phyloP scores from a whole-genome alignment of 2,797 vertebrate species.

The Thamnophis elegans region DNA sequence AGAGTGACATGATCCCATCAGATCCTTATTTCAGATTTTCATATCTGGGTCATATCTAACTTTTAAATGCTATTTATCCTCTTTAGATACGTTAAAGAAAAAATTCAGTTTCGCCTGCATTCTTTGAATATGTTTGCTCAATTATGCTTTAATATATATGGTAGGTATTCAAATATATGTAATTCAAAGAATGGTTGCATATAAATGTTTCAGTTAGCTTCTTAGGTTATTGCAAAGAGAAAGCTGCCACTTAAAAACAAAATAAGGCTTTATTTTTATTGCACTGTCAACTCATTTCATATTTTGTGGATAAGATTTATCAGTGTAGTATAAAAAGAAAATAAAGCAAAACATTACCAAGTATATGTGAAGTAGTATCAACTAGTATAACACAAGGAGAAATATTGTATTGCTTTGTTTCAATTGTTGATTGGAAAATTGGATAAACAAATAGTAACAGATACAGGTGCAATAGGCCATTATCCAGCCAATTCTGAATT shows the following conservation, averaged over 20 bases:
- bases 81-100: neutral
- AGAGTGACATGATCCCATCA: constrained; percentile 23
- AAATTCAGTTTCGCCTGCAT: neutral
- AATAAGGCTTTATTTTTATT: neutral
- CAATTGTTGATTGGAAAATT: neutral
- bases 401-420: neutral
- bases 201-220: neutral
- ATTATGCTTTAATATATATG: constrained; percentile 13
- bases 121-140: constrained; percentile 6
- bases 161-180: neutral
- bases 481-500: neutral
- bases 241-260: neutral
- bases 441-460: neutral
- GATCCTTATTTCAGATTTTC: constrained; percentile 3
- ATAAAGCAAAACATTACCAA: neutral
- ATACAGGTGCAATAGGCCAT: neutral
- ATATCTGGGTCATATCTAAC: neutral
- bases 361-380: neutral
- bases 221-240: neutral
- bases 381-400: neutral
- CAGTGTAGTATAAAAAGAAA: neutral
- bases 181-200: constrained; percentile 5
- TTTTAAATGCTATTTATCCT: constrained; percentile 5
- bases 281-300: neutral
- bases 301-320: neutral